Percentiles rank a stretch among this genome's conserved stretches.
Conservation (phyloP, 1,140 invertebrate species). For the Lordiphosa mommai region DNA sequence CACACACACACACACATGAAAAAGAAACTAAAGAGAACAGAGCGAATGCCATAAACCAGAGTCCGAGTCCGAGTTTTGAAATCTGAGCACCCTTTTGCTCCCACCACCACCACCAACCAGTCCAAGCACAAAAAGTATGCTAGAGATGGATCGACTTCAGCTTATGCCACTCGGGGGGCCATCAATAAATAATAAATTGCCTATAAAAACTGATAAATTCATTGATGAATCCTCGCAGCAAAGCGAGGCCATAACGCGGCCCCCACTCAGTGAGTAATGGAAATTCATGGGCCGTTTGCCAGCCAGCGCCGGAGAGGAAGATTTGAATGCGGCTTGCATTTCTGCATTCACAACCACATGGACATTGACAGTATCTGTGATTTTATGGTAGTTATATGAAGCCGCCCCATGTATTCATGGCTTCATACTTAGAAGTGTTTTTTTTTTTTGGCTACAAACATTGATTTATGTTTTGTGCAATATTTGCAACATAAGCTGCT, state of each 20-base stretch:
- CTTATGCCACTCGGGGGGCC: constrained; percentile 4
- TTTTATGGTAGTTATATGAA: constrained; percentile 33
- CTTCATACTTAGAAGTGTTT: constrained; percentile 21
- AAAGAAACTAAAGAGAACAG: constrained; percentile 5
- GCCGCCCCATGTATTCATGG: constrained; percentile 35
- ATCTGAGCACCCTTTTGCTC: background rate
- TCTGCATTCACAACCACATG: constrained; percentile 19
- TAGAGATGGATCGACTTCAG: constrained; percentile 38
- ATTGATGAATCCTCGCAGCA: constrained; percentile 57
- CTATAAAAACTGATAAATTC: constrained; percentile 77
- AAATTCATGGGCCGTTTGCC: constrained; percentile 48
- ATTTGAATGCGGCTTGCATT: constrained; percentile 51
- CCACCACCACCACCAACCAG: background rate
- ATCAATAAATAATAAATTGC: constrained; percentile 77
- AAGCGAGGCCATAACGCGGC: constrained; percentile 31
- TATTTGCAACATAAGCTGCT: constrained; percentile 14
- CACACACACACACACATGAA: constrained; percentile 9
- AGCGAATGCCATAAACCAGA: constrained; percentile 18
- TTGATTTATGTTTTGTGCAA: constrained; percentile 53
- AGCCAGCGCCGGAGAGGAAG: background rate
- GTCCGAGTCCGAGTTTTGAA: constrained; percentile 8
- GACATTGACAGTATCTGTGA: constrained; percentile 32
- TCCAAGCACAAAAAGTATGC: background rate
- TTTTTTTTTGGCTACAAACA: constrained; percentile 22
- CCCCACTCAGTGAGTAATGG: constrained; percentile 50